These are phyloP conservation scores for Madoqua kirkii DNA, from an alignment of 2,113 vertebrate species.

Conservation along the genomic window DNA sequence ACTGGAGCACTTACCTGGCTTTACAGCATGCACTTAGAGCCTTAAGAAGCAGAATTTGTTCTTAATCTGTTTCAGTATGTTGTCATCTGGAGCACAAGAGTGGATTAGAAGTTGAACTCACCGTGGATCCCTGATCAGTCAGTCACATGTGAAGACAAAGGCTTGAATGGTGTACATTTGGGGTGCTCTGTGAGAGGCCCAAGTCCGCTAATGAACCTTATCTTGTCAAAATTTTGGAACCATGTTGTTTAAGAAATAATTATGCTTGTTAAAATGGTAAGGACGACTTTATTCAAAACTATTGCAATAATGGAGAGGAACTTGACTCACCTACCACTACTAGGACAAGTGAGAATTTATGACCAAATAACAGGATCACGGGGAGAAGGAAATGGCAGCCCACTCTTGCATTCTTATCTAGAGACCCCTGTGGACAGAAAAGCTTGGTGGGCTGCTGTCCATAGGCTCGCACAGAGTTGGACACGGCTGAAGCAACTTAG, in stretches of 20 bases:
- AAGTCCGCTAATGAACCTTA: background rate
- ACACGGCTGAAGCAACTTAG: background rate
- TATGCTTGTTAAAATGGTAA: background rate
- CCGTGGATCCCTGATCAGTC: background rate
- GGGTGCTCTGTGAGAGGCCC: background rate
- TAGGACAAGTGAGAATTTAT: background rate
- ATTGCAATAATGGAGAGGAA: background rate
- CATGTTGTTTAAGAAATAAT: background rate
- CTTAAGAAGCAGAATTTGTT: background rate
- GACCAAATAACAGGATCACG: background rate
- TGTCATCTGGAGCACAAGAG: background rate
- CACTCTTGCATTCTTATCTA: background rate
- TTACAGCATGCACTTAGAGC: background rate
- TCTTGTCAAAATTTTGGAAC: background rate
- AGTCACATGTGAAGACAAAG: background rate
- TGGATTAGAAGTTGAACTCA: background rate
- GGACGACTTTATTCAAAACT: background rate
- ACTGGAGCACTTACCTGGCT: background rate
- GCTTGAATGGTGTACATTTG: background rate
- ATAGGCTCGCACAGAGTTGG: rapidly evolving
- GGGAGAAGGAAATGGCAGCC: background rate
- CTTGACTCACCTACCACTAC: background rate
- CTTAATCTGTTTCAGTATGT: background rate
- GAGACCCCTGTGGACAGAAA: background rate
- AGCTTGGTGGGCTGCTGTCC: background rate